These are phyloP conservation scores for Cacatua alba DNA, from an alignment of 2,113 vertebrate species.

Conservation along the genomic window DNA sequence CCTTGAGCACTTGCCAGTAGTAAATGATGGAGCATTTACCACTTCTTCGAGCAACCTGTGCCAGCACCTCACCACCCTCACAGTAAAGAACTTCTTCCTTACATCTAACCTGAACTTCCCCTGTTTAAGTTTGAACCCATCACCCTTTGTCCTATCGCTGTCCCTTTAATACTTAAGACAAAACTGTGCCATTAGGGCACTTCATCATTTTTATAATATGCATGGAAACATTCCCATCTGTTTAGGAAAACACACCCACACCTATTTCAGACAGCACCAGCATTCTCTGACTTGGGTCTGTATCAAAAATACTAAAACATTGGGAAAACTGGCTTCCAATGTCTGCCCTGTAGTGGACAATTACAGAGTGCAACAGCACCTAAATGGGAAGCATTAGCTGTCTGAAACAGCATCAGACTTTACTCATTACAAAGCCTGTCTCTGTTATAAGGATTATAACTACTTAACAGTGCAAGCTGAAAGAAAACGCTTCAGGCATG, in stretches of 20 bases:
- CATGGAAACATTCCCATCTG: background rate
- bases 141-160: background rate
- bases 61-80: background rate
- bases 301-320: background rate
- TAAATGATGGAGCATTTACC: background rate
- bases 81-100: background rate
- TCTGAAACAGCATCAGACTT: background rate
- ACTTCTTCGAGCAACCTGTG: background rate
- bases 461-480: fast-evolving
- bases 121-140: background rate
- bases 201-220: background rate
- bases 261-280: background rate
- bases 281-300: background rate
- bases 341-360: background rate
- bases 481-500: background rate
- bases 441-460: background rate
- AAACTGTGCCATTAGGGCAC: background rate
- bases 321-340: background rate
- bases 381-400: background rate
- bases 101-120: background rate
- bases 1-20: background rate
- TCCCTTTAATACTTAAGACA: background rate
- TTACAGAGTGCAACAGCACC: fast-evolving
- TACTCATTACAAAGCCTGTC: background rate
- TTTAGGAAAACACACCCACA: background rate